These are phyloP conservation scores for Macrophya annulata DNA, from an alignment of 2,888 invertebrate genomes.

Conservation along the genomic window DNA sequence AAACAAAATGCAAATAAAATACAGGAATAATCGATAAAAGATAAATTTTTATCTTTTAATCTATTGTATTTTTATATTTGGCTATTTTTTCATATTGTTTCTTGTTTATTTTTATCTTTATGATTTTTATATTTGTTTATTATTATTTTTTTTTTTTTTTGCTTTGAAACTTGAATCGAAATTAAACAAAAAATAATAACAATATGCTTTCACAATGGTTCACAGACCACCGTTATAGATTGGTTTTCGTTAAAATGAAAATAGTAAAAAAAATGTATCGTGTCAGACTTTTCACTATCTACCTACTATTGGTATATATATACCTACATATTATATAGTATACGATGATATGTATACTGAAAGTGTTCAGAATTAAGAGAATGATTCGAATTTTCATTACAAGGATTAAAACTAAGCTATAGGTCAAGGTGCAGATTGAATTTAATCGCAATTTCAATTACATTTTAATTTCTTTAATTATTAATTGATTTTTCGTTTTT, in stretches of 20 bases:
- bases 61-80: neutral
- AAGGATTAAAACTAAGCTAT: neutral
- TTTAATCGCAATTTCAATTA: slow-evolving; percentile 40
- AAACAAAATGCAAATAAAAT: too few species aligned
- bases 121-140: neutral
- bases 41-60: too few species aligned
- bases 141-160: neutral
- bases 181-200: neutral
- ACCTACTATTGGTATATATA: too few species aligned
- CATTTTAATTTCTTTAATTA: neutral
- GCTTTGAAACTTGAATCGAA: neutral
- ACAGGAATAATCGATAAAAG: too few species aligned
- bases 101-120: too few species aligned
- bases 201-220: neutral
- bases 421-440: slow-evolving; percentile 37
- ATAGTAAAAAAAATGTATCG: neutral
- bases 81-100: too few species aligned
- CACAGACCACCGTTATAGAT: neutral
- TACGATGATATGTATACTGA: neutral
- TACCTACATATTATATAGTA: too few species aligned
- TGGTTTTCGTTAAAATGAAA: neutral
- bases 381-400: neutral
- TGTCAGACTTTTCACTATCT: neutral
- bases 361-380: neutral
- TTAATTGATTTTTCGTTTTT: slow-evolving; percentile 41